Percentiles rank a stretch among this genome's conserved stretches.
phyloP scores from a whole-genome alignment of 2,113 vertebrate genomes.

The Dipodomys spectabilis region DNA sequence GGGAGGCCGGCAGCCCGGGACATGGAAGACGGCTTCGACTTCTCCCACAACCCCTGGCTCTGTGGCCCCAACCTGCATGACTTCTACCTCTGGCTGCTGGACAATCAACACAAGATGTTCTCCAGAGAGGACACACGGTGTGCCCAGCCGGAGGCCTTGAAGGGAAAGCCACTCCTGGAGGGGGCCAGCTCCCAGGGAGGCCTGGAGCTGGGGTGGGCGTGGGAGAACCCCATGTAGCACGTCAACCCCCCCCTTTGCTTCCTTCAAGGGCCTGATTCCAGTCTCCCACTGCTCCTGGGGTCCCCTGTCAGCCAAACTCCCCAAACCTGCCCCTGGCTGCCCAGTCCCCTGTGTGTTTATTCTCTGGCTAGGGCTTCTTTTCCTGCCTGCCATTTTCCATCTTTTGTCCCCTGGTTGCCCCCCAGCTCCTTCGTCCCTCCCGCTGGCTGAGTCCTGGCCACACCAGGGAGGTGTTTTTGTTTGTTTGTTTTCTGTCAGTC shows the following conservation, averaged over 20 bases:
- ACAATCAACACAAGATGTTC: constrained; percentile 72
- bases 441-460: not conserved
- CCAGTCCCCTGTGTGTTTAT: not conserved
- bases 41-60: constrained; percentile 90
- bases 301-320: fast-evolving
- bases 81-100: constrained; percentile 86
- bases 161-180: constrained; percentile 71
- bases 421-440: not conserved
- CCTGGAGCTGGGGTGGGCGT: fast-evolving
- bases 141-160: constrained; percentile 66
- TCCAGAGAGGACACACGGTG: constrained; percentile 75
- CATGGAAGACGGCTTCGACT: constrained; percentile 84
- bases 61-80: constrained; percentile 84
- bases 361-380: too few species aligned
- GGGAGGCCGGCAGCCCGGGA: constrained; percentile 59
- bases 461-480: not conserved
- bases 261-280: not conserved
- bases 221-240: too few species aligned
- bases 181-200: constrained; percentile 50
- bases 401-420: not conserved
- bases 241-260: too few species aligned
- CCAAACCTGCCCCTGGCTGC: fast-evolving
- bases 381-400: not conserved
- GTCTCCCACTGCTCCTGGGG: not conserved
- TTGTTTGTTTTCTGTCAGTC: too few species aligned